phyloP scores from a whole-genome alignment of 2,113 vertebrate species.

The Cyanoramphus novaezelandiae region DNA sequence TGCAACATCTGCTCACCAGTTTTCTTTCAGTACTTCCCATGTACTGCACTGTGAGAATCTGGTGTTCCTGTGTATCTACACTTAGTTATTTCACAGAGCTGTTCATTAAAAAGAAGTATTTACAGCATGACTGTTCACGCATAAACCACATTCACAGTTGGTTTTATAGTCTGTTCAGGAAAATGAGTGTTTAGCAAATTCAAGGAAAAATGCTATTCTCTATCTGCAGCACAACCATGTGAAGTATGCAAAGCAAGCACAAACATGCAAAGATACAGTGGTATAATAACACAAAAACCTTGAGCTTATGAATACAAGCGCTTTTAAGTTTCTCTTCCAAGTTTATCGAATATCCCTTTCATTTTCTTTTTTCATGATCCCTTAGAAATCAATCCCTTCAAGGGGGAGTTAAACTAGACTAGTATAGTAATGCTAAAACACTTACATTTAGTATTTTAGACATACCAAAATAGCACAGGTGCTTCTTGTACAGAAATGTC shows the following conservation, averaged over 20 bases:
- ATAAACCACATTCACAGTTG: not conserved
- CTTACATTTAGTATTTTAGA: not conserved
- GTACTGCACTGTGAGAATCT: not conserved
- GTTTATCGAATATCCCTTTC: not conserved
- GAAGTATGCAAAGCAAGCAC: not conserved
- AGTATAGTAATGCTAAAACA: not conserved
- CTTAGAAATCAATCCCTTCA: not conserved
- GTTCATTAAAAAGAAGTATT: not conserved
- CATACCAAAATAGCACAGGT: not conserved
- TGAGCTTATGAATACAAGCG: not conserved
- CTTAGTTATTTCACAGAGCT: not conserved
- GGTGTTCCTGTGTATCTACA: not conserved
- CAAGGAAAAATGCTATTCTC: not conserved
- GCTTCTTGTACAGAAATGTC: not conserved
- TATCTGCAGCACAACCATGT: not conserved
- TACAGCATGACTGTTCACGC: not conserved
- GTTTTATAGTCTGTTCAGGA: not conserved
- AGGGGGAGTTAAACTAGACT: not conserved
- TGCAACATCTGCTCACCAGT: not conserved
- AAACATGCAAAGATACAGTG: not conserved
- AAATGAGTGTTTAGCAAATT: not conserved
- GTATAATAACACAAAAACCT: not conserved
- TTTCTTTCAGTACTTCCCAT: not conserved
- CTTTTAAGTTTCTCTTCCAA: not conserved
- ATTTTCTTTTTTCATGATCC: not conserved